phyloP scores from a whole-genome alignment of 2,113 vertebrate species.

The Melospiza melodia region DNA sequence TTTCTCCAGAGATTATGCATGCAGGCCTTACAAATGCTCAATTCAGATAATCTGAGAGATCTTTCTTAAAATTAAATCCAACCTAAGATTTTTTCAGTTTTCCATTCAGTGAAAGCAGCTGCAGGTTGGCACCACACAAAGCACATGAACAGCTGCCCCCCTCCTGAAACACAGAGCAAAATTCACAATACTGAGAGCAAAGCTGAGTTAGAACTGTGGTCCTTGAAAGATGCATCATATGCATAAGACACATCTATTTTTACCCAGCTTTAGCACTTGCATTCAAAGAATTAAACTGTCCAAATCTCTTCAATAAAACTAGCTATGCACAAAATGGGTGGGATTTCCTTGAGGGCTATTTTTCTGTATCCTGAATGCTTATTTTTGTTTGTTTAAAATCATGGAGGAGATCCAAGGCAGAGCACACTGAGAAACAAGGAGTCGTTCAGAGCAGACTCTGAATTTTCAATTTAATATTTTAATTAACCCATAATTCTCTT shows the following conservation, averaged over 20 bases:
- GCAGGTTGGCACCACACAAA: fast-evolving
- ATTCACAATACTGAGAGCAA: background rate
- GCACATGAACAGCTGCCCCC: background rate
- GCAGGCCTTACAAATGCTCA: background rate
- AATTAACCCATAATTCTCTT: background rate
- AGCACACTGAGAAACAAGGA: background rate
- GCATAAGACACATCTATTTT: background rate
- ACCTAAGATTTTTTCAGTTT: background rate
- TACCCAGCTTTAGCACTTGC: background rate
- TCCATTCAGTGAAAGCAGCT: background rate
- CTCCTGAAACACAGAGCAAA: background rate
- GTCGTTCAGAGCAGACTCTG: background rate
- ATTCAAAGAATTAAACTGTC: background rate
- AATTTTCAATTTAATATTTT: background rate
- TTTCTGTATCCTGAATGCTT: background rate
- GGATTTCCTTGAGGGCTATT: background rate
- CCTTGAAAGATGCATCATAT: background rate
- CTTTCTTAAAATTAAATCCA: background rate
- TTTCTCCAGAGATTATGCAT: background rate
- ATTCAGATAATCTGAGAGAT: background rate
- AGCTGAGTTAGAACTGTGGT: background rate
- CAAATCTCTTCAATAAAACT: background rate
- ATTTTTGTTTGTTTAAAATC: background rate
- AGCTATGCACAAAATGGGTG: background rate
- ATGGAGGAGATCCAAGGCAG: background rate